Conservation (phyloP, 2,113 vertebrate genomes). For the Nestor notabilis region DNA sequence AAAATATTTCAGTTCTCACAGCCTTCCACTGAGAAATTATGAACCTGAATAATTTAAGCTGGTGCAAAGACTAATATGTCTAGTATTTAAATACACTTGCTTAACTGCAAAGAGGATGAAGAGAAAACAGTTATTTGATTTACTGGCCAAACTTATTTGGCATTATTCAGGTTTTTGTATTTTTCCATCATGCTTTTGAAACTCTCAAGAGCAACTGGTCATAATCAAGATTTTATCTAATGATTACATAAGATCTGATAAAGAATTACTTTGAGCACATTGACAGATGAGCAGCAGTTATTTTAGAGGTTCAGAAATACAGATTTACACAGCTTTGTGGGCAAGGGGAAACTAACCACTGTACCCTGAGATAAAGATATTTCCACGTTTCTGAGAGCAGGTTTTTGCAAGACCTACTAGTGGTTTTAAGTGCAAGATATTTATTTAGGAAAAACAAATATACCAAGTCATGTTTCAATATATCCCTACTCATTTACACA, state of each 20-base stretch:
- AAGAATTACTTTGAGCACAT: background rate
- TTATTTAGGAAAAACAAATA: background rate
- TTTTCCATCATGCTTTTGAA: background rate
- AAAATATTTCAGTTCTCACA: background rate
- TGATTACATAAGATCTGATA: fast-evolving
- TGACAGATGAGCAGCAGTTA: background rate
- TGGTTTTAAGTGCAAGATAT: background rate
- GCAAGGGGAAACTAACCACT: background rate
- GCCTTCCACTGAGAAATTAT: background rate
- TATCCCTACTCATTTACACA: background rate
- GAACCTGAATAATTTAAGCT: background rate
- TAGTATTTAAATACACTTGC: background rate
- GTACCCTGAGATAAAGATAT: background rate
- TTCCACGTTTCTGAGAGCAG: background rate
- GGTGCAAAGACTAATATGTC: background rate
- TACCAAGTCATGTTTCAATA: background rate
- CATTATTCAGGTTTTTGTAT: background rate
- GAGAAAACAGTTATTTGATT: background rate
- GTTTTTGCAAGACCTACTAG: background rate
- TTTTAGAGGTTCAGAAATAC: background rate
- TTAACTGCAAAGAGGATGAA: background rate
- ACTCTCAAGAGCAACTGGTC: background rate
- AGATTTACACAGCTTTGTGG: background rate
- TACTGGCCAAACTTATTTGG: background rate
- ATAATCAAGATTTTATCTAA: background rate